A percentile compares a stretch with the other conserved stretches of the same genome.
Evolutionary conservation across 2,888 invertebrate species (phyloP).

Genomic region (Heliconius aoede): DNA sequence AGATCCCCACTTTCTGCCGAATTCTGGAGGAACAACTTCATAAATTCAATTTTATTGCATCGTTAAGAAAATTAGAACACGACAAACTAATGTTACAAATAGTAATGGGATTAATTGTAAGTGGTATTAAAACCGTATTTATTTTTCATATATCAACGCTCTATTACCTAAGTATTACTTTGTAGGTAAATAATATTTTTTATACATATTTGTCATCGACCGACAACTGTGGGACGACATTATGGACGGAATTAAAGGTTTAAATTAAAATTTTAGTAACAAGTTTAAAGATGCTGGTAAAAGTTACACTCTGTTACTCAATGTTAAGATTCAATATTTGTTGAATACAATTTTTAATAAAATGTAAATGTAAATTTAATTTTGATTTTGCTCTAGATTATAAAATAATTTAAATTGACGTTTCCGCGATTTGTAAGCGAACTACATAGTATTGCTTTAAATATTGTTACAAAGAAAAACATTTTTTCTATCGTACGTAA

Average conservation of each 20-base stretch:
- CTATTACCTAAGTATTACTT: no score
- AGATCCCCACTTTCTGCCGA: no score
- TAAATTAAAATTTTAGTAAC: constrained; percentile 35
- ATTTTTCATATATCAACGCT: background rate
- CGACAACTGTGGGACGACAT: constrained; percentile 27
- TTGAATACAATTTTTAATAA: constrained; percentile 18
- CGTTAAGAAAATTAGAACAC: background rate
- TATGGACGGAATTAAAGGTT: constrained; percentile 31
- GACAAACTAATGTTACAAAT: background rate
- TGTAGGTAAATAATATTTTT: constrained; percentile 17
- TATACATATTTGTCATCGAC: constrained; percentile 27
- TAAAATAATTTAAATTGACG: constrained; percentile 5
- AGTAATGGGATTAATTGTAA: background rate
- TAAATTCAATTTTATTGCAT: no score
- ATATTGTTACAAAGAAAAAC: no score
- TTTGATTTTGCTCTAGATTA: no score
- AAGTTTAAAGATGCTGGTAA: constrained; percentile 15
- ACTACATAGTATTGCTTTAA: no score
- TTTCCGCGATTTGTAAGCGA: background rate
- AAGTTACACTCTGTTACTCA: constrained; percentile 11
- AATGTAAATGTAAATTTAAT: constrained; percentile 27
- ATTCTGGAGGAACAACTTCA: no score
- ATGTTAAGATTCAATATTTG: constrained; percentile 15
- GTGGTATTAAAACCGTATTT: background rate
- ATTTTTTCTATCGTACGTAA: no score